phyloP scores from a whole-genome alignment of 2,113 vertebrate genomes.

The Rhea americana region DNA sequence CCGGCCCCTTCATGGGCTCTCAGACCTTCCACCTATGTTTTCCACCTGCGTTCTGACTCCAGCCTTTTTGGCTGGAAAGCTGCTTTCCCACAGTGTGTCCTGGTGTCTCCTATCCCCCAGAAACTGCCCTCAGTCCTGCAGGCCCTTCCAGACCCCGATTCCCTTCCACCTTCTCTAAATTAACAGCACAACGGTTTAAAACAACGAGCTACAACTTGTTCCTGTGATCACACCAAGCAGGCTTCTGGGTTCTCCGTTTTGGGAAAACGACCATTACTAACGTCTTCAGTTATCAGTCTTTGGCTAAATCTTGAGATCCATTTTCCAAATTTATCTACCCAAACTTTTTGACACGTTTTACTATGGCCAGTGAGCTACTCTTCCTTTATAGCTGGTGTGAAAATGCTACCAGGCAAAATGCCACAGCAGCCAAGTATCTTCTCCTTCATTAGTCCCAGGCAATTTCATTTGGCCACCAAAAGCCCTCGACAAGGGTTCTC shows the following conservation, averaged over 20 bases:
- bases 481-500: neutral
- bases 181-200: neutral
- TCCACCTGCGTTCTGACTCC: neutral
- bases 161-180: neutral
- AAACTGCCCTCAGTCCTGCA: neutral
- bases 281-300: neutral
- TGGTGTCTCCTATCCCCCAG: neutral
- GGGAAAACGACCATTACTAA: neutral
- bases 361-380: neutral
- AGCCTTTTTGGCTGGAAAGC: neutral
- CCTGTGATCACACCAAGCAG: neutral
- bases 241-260: neutral
- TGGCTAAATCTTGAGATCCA: neutral
- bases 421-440: neutral
- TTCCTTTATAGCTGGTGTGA: neutral
- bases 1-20: accelerated
- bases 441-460: neutral
- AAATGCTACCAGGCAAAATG: neutral
- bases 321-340: neutral
- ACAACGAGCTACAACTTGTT: neutral
- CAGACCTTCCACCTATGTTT: neutral
- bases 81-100: neutral
- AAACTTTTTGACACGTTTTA: neutral
- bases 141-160: neutral
- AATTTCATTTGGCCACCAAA: neutral